A percentile compares a stretch with the other conserved stretches of the same genome.
Conservation (phyloP, 2,113 vertebrate species). For the Chaenocephalus aceratus region DNA sequence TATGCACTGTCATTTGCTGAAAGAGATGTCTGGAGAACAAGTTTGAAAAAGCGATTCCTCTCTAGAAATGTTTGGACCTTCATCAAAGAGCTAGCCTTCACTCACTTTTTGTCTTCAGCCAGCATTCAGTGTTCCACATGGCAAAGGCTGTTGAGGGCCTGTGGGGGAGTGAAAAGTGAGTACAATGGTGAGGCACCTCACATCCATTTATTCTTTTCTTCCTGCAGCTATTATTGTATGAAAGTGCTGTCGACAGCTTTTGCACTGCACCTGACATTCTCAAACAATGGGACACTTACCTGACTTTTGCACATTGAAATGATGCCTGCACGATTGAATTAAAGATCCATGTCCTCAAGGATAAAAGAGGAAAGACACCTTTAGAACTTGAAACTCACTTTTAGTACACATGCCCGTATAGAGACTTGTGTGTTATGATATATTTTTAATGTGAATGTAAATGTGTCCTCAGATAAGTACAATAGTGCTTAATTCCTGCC, state of each 20-base stretch:
- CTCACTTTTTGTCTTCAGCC: slow-evolving; percentile 50
- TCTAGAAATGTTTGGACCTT: slow-evolving; percentile 63
- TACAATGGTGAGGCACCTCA: slow-evolving; percentile 79
- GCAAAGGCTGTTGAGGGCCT: slow-evolving; percentile 55
- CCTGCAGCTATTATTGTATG: slow-evolving; percentile 79
- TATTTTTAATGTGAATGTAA: background rate
- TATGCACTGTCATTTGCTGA: background rate
- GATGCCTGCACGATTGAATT: slow-evolving; percentile 39
- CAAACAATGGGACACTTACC: slow-evolving; percentile 67
- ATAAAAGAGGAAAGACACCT: background rate
- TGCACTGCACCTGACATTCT: slow-evolving; percentile 64
- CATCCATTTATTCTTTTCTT: slow-evolving; percentile 74
- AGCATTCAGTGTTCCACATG: slow-evolving; percentile 66
- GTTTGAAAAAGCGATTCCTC: slow-evolving; percentile 55
- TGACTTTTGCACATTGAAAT: slow-evolving; percentile 61
- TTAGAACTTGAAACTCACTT: slow-evolving; percentile 24
- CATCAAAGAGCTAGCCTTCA: slow-evolving; percentile 66
- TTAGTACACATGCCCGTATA: background rate
- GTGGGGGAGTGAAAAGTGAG: slow-evolving; percentile 70
- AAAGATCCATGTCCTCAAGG: slow-evolving; percentile 31
- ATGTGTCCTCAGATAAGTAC: background rate
- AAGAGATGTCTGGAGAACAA: slow-evolving; percentile 48
- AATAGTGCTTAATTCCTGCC: background rate
- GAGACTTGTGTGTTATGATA: background rate
- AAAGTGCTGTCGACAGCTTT: slow-evolving; percentile 84